Evolutionary conservation across 2,888 invertebrate genomes (phyloP), one percentile per base, ranked within the genome.

Genomic region (Cryptocephalus primarius): DNA sequence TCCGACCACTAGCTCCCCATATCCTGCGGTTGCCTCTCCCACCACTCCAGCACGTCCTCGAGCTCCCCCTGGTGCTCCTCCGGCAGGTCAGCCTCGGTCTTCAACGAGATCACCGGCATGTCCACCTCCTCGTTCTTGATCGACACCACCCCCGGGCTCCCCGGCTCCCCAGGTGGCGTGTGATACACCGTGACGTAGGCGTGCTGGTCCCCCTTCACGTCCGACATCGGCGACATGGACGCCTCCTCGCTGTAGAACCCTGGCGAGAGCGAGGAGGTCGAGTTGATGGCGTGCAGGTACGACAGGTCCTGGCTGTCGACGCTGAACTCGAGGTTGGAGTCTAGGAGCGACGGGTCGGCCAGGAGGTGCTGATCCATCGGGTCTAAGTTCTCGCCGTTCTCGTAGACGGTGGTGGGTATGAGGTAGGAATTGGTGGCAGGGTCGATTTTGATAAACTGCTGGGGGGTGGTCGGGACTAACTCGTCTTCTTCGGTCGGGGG

Each of bases 341-440:
- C 75, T 38, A 78, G 65, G 45, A 78, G 55, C 36, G 32, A 13
- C 49, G 72, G 70, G 56, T 73, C 72, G 22, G 64, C 49, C 8
- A 68, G 52, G n/a, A 75, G 65, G 49, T 76, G 75, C 48, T 77
- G 76, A 33, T 64, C 64, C 39, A 63, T 52, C 39, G 66, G 62
- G 40, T 69, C 68, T 33, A 65, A 52, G 53, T 77, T 77, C 55
- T 82, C 82, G 49, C 80, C 80, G 63, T 82, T 78, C 49, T 80
- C 79, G 48, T 80, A 78, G 43, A 75, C 64, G 22, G 22, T 73
- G 44, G 75, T 73, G 8, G 79, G 74, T 10, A 82, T 74, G 52
- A 83, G 62, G 57, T 83, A 82, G 60, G 81, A 83, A 4, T 77
- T 72, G 62, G 80, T 80, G 8, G 76, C 72, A 8, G 76, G 73